phyloP scores from a whole-genome alignment of 1,140 invertebrate genomes.

The Musca domestica region DNA sequence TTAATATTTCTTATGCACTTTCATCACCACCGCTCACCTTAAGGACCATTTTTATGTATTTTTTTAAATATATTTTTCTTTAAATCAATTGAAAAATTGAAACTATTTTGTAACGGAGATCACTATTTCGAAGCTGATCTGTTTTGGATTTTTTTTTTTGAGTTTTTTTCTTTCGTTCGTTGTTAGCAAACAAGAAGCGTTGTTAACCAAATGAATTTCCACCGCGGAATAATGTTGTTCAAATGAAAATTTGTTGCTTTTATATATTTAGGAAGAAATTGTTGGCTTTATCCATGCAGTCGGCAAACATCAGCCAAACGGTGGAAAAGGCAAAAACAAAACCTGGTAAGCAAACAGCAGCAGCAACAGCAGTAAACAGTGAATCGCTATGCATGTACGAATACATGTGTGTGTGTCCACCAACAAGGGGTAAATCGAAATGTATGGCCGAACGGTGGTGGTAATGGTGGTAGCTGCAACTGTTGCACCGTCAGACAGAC shows the following conservation, averaged over 20 bases:
- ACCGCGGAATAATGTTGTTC: constrained; percentile 53
- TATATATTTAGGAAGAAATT: constrained; percentile 55
- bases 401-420: too few species aligned
- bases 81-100: constrained; percentile 19
- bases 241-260: constrained; percentile 45
- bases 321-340: not conserved
- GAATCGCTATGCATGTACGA: too few species aligned
- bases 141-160: not conserved
- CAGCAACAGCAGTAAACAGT: constrained; percentile 3
- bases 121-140: constrained; percentile 8
- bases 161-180: not conserved
- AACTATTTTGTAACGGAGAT: constrained; percentile 1
- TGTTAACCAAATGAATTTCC: constrained; percentile 41
- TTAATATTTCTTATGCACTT: not conserved
- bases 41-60: constrained; percentile 48
- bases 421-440: not conserved
- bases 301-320: not conserved
- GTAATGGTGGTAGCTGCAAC: not conserved
- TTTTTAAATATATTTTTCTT: constrained; percentile 26
- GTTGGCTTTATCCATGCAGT: constrained; percentile 25
- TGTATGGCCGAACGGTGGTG: not conserved
- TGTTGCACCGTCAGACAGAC: not conserved
- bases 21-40: constrained; percentile 40
- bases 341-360: not conserved
- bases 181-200: constrained; percentile 33